A percentile compares a stretch with the other conserved stretches of the same genome.
Evolutionary conservation across 2,113 vertebrate species (phyloP).

Genomic region (Pyxicephalus adspersus): DNA sequence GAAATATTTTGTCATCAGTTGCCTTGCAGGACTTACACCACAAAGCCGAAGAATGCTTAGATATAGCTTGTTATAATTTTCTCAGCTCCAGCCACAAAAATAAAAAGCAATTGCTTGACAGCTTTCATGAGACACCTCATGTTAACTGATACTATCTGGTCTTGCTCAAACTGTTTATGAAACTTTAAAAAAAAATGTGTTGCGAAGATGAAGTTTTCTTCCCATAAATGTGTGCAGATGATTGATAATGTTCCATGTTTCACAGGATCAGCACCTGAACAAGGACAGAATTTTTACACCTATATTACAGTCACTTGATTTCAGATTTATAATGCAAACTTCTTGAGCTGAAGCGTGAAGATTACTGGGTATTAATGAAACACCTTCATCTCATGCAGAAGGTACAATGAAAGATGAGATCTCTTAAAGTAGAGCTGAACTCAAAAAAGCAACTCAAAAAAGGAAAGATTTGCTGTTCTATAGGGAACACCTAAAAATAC

Average conservation of each 20-base stretch:
- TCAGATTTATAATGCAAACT: constrained; percentile 25
- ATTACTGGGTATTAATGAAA: constrained; percentile 29
- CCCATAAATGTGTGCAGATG: background rate
- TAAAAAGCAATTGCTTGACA: constrained; percentile 70
- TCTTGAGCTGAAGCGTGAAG: background rate
- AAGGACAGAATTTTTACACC: constrained; percentile 8
- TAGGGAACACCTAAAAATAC: too few species aligned
- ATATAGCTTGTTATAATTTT: constrained; percentile 58
- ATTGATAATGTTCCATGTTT: background rate
- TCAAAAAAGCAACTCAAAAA: too few species aligned
- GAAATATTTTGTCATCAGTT: constrained; percentile 71
- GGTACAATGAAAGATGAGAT: background rate
- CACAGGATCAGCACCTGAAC: background rate
- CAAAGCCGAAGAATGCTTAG: constrained; percentile 71
- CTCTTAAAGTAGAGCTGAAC: too few species aligned
- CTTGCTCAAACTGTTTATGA: constrained; percentile 54
- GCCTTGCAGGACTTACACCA: constrained; percentile 62
- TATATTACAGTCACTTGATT: background rate
- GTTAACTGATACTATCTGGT: constrained; percentile 67
- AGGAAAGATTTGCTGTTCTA: too few species aligned
- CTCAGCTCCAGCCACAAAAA: constrained; percentile 66
- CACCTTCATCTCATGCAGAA: constrained; percentile 3
- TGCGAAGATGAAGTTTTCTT: constrained; percentile 36
- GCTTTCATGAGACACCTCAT: constrained; percentile 60
- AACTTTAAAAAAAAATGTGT: constrained; percentile 41